A percentile compares a stretch with the other conserved stretches of the same genome.
Evolutionary conservation across 2,888 invertebrate genomes (phyloP).

Genomic region (Mesorhabditis sp.): DNA sequence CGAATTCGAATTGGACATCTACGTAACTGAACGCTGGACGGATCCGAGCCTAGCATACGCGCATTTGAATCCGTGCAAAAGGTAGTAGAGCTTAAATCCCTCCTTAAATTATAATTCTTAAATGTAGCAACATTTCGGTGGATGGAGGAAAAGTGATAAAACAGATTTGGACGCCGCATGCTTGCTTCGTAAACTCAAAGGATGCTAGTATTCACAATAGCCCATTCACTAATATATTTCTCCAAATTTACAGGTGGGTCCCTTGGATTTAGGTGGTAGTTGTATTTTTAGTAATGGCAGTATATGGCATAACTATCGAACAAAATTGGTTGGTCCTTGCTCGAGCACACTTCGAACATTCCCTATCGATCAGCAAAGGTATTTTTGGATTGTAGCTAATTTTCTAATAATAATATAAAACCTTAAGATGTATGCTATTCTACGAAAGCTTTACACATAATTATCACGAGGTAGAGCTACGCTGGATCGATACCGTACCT

Average conservation of each 20-base stretch:
- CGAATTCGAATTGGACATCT: constrained; percentile 58
- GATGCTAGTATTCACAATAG: constrained; percentile 49
- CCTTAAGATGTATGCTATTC: constrained; percentile 50
- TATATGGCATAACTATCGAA: constrained; percentile 57
- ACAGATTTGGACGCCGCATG: constrained; percentile 56
- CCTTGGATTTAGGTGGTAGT: not conserved
- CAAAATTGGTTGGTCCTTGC: constrained; percentile 35
- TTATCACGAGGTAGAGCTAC: constrained; percentile 46
- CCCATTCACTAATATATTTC: constrained; percentile 56
- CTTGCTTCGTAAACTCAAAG: constrained; percentile 57
- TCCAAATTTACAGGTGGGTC: constrained; percentile 47
- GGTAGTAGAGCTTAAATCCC: constrained; percentile 22
- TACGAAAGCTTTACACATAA: constrained; percentile 57
- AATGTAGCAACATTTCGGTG: constrained; percentile 52
- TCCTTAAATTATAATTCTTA: not conserved
- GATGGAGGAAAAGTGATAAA: constrained; percentile 51
- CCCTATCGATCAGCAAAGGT: constrained; percentile 33
- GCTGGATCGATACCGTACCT: constrained; percentile 47
- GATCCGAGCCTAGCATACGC: constrained; percentile 53
- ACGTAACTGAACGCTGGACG: constrained; percentile 57
- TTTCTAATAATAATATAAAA: constrained; percentile 41
- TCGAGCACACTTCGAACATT: constrained; percentile 35
- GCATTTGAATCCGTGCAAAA: constrained; percentile 57
- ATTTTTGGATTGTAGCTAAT: constrained; percentile 41
- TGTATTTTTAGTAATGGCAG: constrained; percentile 54